These are phyloP conservation scores for Lytechinus variegatus DNA, from an alignment of 35 echinoderm and acorn worm genomes.

Conservation along the genomic window DNA sequence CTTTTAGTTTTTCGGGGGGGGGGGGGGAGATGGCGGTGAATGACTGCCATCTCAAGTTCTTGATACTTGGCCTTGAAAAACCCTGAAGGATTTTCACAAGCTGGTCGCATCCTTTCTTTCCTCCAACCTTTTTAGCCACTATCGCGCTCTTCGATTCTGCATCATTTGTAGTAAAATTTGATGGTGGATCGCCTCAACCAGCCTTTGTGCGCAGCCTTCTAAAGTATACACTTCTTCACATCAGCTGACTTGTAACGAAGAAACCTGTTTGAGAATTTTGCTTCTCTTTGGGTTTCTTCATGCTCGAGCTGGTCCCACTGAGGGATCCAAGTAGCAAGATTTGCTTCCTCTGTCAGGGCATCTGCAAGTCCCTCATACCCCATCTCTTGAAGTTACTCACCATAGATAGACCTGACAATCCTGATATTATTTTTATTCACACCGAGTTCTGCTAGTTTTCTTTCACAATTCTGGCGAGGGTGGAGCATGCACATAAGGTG, in stretches of 20 bases:
- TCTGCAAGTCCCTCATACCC: background rate
- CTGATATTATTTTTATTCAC: background rate
- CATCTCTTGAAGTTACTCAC: background rate
- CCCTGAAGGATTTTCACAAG: background rate
- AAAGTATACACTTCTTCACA: background rate
- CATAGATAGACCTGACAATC: background rate
- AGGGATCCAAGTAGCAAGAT: background rate
- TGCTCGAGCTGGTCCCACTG: background rate
- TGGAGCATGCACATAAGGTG: conserved; percentile 19
- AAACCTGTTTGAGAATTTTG: background rate
- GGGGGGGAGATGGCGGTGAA: too few species aligned
- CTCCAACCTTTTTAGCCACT: background rate
- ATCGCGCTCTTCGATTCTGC: background rate
- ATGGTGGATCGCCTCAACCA: background rate
- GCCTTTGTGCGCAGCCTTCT: background rate
- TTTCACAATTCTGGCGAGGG: background rate
- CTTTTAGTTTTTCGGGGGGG: too few species aligned
- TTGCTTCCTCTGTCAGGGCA: background rate
- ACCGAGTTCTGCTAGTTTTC: background rate
- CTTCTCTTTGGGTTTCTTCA: background rate
- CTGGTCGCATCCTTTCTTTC: background rate
- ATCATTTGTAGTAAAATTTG: background rate
- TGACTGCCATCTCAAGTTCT: conserved; percentile 9
- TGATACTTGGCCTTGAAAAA: background rate
- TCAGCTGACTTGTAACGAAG: background rate